Conservation (phyloP, 2,888 invertebrate species). For the Hetaerina titia region DNA sequence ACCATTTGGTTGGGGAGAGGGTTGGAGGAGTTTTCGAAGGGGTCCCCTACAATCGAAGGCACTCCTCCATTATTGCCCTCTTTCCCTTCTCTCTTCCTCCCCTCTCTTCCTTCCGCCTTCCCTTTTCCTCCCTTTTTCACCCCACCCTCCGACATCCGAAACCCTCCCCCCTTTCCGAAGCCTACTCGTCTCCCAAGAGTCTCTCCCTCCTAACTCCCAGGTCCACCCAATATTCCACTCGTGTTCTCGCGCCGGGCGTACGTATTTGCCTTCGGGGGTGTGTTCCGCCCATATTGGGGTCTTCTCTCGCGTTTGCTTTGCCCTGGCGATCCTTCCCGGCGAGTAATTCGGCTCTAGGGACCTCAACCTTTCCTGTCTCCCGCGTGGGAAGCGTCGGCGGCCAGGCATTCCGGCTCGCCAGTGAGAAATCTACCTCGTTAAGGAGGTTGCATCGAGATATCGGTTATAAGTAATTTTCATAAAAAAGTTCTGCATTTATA, state of each 20-base stretch:
- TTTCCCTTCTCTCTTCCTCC: not conserved
- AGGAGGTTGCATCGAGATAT: no score
- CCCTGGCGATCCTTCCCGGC: not conserved
- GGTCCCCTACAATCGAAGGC: not conserved
- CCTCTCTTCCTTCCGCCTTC: not conserved
- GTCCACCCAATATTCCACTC: not conserved
- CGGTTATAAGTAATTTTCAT: no score
- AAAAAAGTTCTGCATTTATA: no score
- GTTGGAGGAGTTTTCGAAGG: not conserved
- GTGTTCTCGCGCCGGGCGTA: not conserved
- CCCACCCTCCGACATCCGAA: not conserved
- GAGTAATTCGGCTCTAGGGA: conserved; percentile 16
- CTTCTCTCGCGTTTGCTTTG: not conserved
- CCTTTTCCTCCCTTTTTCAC: not conserved
- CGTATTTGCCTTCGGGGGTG: conserved; percentile 8
- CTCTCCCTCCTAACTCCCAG: no score
- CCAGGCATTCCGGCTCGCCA: not conserved
- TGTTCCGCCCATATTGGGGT: not conserved
- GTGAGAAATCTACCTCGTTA: not conserved
- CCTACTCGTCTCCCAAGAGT: no score
- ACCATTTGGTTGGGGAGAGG: not conserved
- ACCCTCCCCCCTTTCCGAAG: no score
- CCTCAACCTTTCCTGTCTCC: conserved; percentile 21
- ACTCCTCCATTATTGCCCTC: conserved; percentile 24
- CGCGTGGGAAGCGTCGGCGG: not conserved